phyloP scores from a whole-genome alignment of 2,797 vertebrate genomes.

The Adelosebastes latens region DNA sequence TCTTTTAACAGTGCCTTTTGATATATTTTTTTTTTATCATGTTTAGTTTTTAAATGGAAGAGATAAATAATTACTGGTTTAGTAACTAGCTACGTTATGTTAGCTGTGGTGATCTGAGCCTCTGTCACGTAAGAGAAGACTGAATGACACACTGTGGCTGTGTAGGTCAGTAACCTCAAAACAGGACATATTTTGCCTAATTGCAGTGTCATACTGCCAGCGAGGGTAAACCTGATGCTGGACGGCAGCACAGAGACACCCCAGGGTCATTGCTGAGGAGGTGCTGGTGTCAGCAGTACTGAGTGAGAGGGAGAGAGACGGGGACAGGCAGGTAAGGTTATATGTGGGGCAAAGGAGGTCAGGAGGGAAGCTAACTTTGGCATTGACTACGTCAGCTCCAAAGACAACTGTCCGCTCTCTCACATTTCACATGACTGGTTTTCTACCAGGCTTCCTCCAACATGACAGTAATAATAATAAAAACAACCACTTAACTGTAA shows the following conservation, averaged over 20 bases:
- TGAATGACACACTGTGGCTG: conserved; percentile 1
- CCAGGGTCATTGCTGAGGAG: conserved; percentile 41
- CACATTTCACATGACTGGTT: conserved; percentile 21
- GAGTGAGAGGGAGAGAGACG: neutral
- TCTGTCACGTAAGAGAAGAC: neutral
- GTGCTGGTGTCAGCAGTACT: conserved; percentile 52
- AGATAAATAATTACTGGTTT: neutral
- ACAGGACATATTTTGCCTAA: conserved; percentile 41
- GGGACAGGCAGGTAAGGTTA: conserved; percentile 25
- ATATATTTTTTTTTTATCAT: no score
- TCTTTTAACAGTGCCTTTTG: neutral
- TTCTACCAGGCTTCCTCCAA: neutral
- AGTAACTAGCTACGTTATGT: neutral
- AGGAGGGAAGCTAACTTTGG: conserved; percentile 47
- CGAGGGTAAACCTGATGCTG: conserved; percentile 44
- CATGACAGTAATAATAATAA: neutral
- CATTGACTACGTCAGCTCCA: conserved; percentile 22
- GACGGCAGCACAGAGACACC: conserved; percentile 17
- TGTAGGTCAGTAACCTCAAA: conserved; percentile 39
- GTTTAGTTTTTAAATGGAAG: neutral
- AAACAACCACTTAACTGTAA: neutral
- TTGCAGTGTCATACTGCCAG: conserved; percentile 46
- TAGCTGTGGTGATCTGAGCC: neutral
- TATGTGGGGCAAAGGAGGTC: conserved; percentile 34
- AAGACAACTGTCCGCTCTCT: conserved; percentile 18